Evolutionary conservation across 2,113 vertebrate genomes (phyloP).

Genomic region (Hippocampus zosterae): DNA sequence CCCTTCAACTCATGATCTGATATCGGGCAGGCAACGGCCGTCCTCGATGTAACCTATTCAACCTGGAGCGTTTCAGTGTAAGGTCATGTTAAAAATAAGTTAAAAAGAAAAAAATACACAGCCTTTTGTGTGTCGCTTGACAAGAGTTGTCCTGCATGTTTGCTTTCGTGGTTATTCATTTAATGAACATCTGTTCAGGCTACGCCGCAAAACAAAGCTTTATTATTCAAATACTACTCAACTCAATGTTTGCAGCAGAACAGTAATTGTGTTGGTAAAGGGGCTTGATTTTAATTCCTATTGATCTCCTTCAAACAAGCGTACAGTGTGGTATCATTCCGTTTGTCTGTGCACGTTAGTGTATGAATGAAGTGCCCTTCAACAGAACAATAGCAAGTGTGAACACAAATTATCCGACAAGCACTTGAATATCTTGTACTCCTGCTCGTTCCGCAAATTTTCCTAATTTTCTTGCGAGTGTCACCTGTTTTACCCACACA

Average conservation of each 20-base stretch:
- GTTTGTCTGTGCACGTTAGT: slow-evolving; percentile 48
- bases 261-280: slow-evolving; percentile 43
- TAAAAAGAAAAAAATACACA: background rate
- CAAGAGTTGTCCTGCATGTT: background rate
- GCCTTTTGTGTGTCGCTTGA: background rate
- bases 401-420: slow-evolving; percentile 38
- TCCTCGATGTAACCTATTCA: slow-evolving; percentile 24
- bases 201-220: slow-evolving; percentile 2
- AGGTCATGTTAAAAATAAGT: slow-evolving; percentile 3
- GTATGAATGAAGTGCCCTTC: slow-evolving; percentile 56
- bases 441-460: slow-evolving; percentile 28
- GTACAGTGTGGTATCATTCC: slow-evolving; percentile 39
- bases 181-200: background rate
- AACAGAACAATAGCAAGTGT: slow-evolving; percentile 51
- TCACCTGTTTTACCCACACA: slow-evolving; percentile 7
- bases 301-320: slow-evolving; percentile 11
- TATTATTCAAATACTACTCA: background rate
- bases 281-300: slow-evolving; percentile 48
- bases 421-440: slow-evolving; percentile 34
- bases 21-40: background rate
- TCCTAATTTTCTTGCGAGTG: slow-evolving; percentile 34
- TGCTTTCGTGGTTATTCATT: background rate
- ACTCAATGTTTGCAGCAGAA: background rate
- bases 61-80: background rate
- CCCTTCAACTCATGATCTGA: slow-evolving; percentile 34